These are phyloP conservation scores for Drosophila pseudoananassae DNA, from an alignment of 1,140 invertebrate species.

Conservation along the genomic window DNA sequence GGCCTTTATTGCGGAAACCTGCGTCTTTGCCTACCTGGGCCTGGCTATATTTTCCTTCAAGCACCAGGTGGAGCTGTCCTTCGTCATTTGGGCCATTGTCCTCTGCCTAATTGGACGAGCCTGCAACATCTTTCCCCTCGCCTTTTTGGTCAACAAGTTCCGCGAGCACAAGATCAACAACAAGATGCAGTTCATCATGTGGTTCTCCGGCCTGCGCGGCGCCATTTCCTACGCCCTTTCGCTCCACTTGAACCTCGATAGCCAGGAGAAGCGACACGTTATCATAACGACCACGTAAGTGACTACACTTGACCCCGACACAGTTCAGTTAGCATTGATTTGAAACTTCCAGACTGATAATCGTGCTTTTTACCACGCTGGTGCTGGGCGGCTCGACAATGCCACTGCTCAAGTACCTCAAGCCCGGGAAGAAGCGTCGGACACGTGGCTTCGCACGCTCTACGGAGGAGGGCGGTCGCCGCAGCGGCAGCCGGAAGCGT, in stretches of 20 bases:
- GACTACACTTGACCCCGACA: neutral
- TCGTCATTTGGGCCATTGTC: conserved; percentile 97
- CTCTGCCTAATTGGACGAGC: conserved; percentile 96
- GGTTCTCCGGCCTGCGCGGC: conserved; percentile 98
- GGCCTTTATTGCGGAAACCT: conserved; percentile 99
- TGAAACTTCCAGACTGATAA: conserved; percentile 88
- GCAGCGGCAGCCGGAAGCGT: conserved; percentile 87
- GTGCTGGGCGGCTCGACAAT: conserved; percentile 98
- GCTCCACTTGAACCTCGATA: conserved; percentile 96
- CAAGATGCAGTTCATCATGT: conserved; percentile 99
- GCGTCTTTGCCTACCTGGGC: conserved; percentile 99
- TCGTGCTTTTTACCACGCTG: conserved; percentile 97
- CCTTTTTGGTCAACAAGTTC: conserved; percentile 97
- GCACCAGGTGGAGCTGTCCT: conserved; percentile 91
- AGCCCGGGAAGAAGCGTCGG: conserved; percentile 85
- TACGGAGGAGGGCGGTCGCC: conserved; percentile 17
- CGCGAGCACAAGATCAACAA: conserved; percentile 98
- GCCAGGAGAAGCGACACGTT: conserved; percentile 95
- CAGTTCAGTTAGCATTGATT: neutral
- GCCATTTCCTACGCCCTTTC: conserved; percentile 99
- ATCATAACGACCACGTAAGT: conserved; percentile 95
- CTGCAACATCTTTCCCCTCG: conserved; percentile 98
- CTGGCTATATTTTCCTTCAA: conserved; percentile 98
- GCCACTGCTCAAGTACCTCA: conserved; percentile 95
- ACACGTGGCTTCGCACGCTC: conserved; percentile 32